These are phyloP conservation scores for Spodoptera littoralis DNA, from an alignment of 2,888 invertebrate species.

Conservation along the genomic window DNA sequence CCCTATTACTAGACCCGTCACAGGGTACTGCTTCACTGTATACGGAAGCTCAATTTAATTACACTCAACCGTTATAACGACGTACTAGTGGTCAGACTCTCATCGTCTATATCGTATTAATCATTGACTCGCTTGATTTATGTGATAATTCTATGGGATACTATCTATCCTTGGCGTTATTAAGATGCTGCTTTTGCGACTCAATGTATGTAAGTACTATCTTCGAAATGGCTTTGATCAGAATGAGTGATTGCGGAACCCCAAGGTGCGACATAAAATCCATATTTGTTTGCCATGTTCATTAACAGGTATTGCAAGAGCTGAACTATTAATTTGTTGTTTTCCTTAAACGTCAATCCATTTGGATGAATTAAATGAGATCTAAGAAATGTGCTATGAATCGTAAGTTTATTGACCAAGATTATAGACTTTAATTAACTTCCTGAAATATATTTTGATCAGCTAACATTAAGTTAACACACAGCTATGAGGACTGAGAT, in stretches of 20 bases:
- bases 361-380: neutral
- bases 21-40: constrained; percentile 56
- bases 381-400: neutral
- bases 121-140: constrained; percentile 83
- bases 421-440: no score
- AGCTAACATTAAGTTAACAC: no score
- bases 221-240: constrained; percentile 19
- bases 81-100: constrained; percentile 69
- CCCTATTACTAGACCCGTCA: constrained; percentile 59
- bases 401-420: no score
- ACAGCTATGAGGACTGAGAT: no score
- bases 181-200: constrained; percentile 72
- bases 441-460: no score
- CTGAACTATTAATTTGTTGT: constrained; percentile 29
- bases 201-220: constrained; percentile 26
- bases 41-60: constrained; percentile 87
- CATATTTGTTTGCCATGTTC: constrained; percentile 29
- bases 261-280: constrained; percentile 21
- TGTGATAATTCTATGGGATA: constrained; percentile 82
- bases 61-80: constrained; percentile 84
- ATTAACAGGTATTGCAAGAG: constrained; percentile 14
- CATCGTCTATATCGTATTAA: constrained; percentile 81
- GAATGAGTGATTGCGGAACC: constrained; percentile 28
- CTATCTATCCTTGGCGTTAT: constrained; percentile 71
- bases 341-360: neutral